Evolutionary conservation across 2,888 invertebrate species (phyloP), one percentile per base, ranked within the genome.

Genomic region (Dolichomitus sp.): DNA sequence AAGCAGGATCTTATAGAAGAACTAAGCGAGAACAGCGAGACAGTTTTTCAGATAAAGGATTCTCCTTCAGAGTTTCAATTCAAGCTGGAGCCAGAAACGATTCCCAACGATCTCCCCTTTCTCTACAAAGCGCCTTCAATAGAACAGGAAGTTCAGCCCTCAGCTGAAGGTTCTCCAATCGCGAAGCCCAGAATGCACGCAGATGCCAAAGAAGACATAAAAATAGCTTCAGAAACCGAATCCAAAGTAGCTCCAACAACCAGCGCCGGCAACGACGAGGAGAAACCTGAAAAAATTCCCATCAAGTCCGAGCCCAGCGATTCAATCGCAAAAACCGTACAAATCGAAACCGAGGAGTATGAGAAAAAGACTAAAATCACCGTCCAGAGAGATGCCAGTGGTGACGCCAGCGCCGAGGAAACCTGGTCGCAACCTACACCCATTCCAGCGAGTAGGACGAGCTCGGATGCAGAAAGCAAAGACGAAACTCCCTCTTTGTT

Each of bases 21-120:
- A 85, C 95, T 96, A 9, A 96, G 95, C 84, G 95, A 95, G 68
- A 96, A 95, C 90, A 96, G 96, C 86, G 93, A 94, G 70, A 93
- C 93, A 45, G 90, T 93, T 42, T 91, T 94, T 37, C 93, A 93
- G 77, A 94, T 94, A 9, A 96, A 97, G 88, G 96, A 96, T 86
- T 96, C 96, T 0, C 96, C 96, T 4, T 96, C 96, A 1, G 97
- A 97, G 91, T 97, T 97, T 89, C 96, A 96, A 89, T 96, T 97
- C 75, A 96, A 96, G 92, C 93, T 96, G 2, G 91, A 93, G 86
- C 95, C 95, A 19, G 95, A 95, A 92, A 95, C 95, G 19, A 95
- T 95, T 59, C 95, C 94, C 52, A 95, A 95, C 91, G 95, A 96
- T 90, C 93, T 95, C 63, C 94, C 95, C 27, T 91, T 93, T 88